Percentiles rank a stretch among this genome's conserved stretches.
Conservation (phyloP, 2,113 vertebrate species). For the Acrocephalus arundinaceus region DNA sequence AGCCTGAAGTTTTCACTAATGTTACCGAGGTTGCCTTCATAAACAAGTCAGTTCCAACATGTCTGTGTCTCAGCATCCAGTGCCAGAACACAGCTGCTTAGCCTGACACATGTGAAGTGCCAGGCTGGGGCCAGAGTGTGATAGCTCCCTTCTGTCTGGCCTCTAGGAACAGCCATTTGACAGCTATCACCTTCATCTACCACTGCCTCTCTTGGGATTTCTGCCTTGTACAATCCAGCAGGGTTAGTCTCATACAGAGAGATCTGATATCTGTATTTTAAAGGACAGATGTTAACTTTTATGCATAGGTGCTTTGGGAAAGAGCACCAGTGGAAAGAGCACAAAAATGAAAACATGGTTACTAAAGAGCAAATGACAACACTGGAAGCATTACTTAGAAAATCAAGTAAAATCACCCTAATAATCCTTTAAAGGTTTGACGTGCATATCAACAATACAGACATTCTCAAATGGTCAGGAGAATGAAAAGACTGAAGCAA, state of each 20-base stretch:
- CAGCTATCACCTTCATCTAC: neutral
- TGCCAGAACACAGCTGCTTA: neutral
- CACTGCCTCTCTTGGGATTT: neutral
- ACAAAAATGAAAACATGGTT: neutral
- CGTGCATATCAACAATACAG: neutral
- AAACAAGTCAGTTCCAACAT: neutral
- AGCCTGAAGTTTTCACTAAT: neutral
- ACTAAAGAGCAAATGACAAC: neutral
- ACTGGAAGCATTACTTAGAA: neutral
- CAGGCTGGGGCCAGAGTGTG: neutral
- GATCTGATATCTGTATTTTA: neutral
- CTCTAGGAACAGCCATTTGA: neutral
- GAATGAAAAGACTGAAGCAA: neutral
- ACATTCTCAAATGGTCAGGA: neutral
- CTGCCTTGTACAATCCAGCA: fast-evolving
- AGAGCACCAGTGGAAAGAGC: neutral
- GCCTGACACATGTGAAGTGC: neutral
- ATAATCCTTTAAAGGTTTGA: neutral
- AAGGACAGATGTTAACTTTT: neutral
- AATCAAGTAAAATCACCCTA: neutral
- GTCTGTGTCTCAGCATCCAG: neutral
- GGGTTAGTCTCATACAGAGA: neutral
- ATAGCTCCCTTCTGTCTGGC: neutral
- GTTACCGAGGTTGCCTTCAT: neutral
- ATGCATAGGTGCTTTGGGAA: neutral